Percentiles rank a stretch among this genome's conserved stretches.
These are phyloP conservation scores for Diorhabda sublineata DNA, from an alignment of 1,140 invertebrate genomes.

Conservation along the genomic window DNA sequence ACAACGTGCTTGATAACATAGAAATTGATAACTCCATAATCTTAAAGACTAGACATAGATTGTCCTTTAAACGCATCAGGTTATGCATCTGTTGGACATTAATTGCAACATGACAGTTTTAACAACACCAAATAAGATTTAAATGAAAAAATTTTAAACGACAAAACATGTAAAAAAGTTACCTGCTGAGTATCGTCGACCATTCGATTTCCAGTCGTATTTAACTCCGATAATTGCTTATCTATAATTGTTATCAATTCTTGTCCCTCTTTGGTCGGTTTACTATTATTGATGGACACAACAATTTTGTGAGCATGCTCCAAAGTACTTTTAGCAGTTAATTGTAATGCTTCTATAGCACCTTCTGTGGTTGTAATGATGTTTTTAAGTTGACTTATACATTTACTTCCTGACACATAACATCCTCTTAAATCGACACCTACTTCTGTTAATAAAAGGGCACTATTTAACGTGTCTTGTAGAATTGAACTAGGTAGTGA, in stretches of 20 bases:
- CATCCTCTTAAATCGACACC: constrained; percentile 44
- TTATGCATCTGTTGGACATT: too few relatives aligned
- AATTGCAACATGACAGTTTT: too few relatives aligned
- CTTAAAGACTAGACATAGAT: too few relatives aligned
- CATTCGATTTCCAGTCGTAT: constrained; percentile 8
- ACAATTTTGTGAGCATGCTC: constrained; percentile 37
- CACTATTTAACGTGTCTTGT: constrained; percentile 39
- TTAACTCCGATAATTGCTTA: constrained; percentile 10
- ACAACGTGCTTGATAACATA: too few relatives aligned
- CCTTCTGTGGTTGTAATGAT: constrained; percentile 35
- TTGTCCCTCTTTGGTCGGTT: neutral
- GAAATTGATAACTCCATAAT: too few relatives aligned
- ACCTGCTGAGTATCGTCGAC: constrained; percentile 1
- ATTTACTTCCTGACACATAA: constrained; percentile 41
- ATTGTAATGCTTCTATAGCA: constrained; percentile 35
- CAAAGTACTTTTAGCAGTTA: constrained; percentile 36
- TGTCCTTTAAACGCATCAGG: too few relatives aligned
- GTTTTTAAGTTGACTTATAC: constrained; percentile 41
- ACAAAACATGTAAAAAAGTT: neutral
- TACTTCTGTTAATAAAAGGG: constrained; percentile 43
- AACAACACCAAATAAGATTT: too few relatives aligned
- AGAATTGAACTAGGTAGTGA: neutral
- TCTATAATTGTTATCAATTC: neutral
- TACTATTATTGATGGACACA: constrained; percentile 6
- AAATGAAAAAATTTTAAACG: too few relatives aligned